Evolutionary conservation across 2,888 invertebrate genomes (phyloP), one percentile per base, ranked within the genome.

Genomic region (Zhuqinia jingwanae): DNA sequence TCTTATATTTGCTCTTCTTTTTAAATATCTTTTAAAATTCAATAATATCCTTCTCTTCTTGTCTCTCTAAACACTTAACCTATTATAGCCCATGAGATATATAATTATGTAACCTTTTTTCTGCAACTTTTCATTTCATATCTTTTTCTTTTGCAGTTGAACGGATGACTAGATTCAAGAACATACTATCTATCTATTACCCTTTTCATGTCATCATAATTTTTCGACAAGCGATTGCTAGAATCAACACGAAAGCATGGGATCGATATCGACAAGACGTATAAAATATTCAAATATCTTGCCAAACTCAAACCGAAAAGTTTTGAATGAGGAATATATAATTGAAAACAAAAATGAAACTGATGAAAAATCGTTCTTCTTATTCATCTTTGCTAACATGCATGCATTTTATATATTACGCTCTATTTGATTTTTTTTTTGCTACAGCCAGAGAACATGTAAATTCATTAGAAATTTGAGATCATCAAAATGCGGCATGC

Each of bases 391-490:
- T n/a, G n/a, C n/a, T n/a, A n/a, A n/a, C n/a, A n/a, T n/a, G n/a
- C n/a, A n/a, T n/a, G n/a, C n/a, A n/a, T n/a, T n/a, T n/a, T n/a
- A n/a, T 56, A 56, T 56, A 56, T 56, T 56, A 58, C 8, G 36
- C 36, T 36, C 36, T 36, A 8, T 36, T 36, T 36, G 5, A 36
- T 36, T 3, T 36, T 36, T 36, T 3, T 36, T 8, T 36, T 36
- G 36, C 5, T 8, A 6, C 36, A 25, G 11, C 0, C 17, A 60
- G 17, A 63, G 3, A n/a, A 30, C 63, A 63, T 30, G 36, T 27
- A 63, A 63, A 63, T 56, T 56, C 58, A 20, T 20, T 53, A 58
- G 13, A 25, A 77, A 77, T 77, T 77, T 42, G 58, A 56, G 77
- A 77, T 22, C 77, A 58, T 27, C 58, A 50, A 25, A n/a, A n/a